Base-by-base conservation (phyloP, 2,888 invertebrate species). In the Cactoblastis cactorum region DNA sequence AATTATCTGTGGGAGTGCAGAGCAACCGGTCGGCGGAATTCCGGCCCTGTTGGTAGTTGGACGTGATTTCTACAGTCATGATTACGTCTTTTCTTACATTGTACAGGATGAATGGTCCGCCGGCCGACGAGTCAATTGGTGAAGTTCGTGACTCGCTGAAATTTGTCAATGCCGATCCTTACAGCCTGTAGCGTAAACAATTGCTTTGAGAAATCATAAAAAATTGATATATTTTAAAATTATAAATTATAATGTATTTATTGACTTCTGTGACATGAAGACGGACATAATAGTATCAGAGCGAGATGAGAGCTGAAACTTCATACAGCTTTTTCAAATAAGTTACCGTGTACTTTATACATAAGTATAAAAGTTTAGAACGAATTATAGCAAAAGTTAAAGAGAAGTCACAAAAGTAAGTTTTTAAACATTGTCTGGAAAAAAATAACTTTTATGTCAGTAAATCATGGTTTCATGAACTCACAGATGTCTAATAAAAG, bases 71-170 rank as follows among this genome's bases (percentile, higher is more conserved):
- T 78, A 71, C 64, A 74, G 83, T 74, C 80, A 81, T 78, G 77
- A 81, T 87, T 86, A 81, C 83, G 74, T 72, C 82, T 83, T 83
- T 83, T 82, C 80, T 82, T 83, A 83, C 77, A 83, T 80, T 83
- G 83, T 83, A 69, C 54, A 70, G 71, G 71, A 74, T 83, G 82
- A 85, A 85, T 83, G 62, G 67, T 61, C 59, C 62, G 62, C 62
- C 68, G 70, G 71, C 74, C 74, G 71, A 73, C 70, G 71, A 81
- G 77, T 79, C 76, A 79, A 79, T 80, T 77, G 78, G 71, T 71
- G 63, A 63, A 62, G 72, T 70, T 76, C 80, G 80, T 77, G 80
- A 76, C 69, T 68, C 49, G 55, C 43, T 49, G 49, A 63, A 71
- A 60, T 59, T 62, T 60, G 53, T 58, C 51, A 53, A 60, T 60